Percentiles rank a stretch among this genome's conserved stretches.
These are phyloP conservation scores for Helarctos malayanus DNA, from an alignment of 2,797 vertebrate genomes.

Conservation along the genomic window DNA sequence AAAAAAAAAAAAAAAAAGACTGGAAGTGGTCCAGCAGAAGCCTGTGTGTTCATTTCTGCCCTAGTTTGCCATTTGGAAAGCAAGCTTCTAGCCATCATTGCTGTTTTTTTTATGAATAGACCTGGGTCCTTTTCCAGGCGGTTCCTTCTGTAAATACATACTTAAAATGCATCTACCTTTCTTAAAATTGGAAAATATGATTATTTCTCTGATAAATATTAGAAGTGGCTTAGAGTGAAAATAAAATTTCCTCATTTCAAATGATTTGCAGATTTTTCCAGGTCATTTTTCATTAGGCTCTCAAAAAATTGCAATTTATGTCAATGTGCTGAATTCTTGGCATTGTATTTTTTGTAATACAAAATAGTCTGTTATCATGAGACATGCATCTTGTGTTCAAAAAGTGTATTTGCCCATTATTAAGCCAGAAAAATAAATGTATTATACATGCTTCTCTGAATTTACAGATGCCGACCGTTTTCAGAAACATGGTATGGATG, in stretches of 20 bases:
- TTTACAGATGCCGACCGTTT: conserved; percentile 93
- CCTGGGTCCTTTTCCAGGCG: conserved; percentile 80
- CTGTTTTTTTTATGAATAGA: conserved; percentile 79
- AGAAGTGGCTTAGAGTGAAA: conserved; percentile 46
- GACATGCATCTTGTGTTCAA: neutral
- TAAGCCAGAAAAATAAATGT: conserved; percentile 36
- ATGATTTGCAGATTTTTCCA: neutral
- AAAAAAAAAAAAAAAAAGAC: conserved; percentile 93
- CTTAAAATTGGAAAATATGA: neutral
- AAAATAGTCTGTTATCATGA: neutral
- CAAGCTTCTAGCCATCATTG: conserved; percentile 85
- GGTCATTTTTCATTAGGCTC: conserved; percentile 17
- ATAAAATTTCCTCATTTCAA: neutral
- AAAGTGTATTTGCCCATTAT: neutral
- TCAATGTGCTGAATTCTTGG: neutral
- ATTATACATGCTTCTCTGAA: conserved; percentile 69
- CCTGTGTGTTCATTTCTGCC: conserved; percentile 91
- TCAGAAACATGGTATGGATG: conserved; percentile 97
- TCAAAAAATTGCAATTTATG: neutral
- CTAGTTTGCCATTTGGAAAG: conserved; percentile 92
- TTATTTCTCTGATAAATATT: conserved; percentile 62
- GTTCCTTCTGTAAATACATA: conserved; percentile 78
- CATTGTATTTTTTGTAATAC: neutral
- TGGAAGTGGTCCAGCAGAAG: conserved; percentile 94
- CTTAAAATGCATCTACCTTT: conserved; percentile 69